These are phyloP conservation scores for Perccottus glenii DNA, from an alignment of 2,113 vertebrate species.

Conservation along the genomic window DNA sequence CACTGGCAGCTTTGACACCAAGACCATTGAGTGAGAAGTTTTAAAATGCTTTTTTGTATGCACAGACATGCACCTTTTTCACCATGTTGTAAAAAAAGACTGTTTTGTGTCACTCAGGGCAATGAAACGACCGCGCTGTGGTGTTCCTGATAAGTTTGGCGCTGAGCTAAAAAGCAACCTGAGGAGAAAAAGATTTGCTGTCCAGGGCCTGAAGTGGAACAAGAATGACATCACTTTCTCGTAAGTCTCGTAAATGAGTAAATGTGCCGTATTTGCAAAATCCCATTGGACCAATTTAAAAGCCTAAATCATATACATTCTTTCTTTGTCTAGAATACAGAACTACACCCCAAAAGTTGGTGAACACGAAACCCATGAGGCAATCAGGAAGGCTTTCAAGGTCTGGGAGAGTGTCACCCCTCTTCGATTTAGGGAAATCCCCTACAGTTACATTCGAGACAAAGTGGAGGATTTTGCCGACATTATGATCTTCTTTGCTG, in stretches of 20 bases:
- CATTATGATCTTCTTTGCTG: conserved; percentile 92
- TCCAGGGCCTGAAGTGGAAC: conserved; percentile 89
- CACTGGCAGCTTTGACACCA: conserved; percentile 80
- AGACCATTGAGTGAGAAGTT: conserved; percentile 82
- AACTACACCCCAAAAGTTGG: conserved; percentile 87
- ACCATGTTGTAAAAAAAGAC: neutral
- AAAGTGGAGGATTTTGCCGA: conserved; percentile 87
- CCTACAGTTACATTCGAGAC: conserved; percentile 84
- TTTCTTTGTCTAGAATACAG: conserved; percentile 76
- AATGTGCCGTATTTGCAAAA: neutral
- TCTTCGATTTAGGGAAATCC: conserved; percentile 86
- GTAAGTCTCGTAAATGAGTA: conserved; percentile 72
- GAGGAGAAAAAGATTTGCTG: conserved; percentile 88
- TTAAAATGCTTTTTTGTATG: neutral
- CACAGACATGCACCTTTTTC: neutral
- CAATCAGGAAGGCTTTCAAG: conserved; percentile 88
- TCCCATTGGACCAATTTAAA: neutral
- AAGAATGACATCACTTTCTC: conserved; percentile 88
- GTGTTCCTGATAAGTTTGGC: conserved; percentile 92
- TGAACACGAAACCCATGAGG: conserved; percentile 85
- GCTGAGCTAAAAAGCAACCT: conserved; percentile 90
- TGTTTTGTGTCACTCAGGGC: conserved; percentile 76
- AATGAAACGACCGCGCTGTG: conserved; percentile 88
- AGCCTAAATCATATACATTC: neutral
- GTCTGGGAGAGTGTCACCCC: conserved; percentile 88